These are phyloP conservation scores for Achlya flavicornis DNA, from an alignment of 2,888 invertebrate genomes.

Conservation along the genomic window DNA sequence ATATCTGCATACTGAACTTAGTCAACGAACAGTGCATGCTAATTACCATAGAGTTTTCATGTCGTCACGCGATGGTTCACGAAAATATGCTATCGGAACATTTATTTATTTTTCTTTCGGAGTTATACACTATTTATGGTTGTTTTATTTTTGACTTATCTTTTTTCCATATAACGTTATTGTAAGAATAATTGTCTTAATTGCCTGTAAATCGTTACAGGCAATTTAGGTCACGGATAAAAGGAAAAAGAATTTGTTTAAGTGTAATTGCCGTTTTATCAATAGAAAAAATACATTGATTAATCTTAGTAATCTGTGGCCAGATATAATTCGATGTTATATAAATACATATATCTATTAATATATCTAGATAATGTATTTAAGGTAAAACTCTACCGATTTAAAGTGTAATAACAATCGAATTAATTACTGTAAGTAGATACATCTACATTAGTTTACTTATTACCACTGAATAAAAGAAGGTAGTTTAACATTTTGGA, in stretches of 20 bases:
- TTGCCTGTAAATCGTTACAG: background rate
- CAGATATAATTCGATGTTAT: too few relatives aligned
- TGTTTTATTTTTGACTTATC: background rate
- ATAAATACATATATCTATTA: too few relatives aligned
- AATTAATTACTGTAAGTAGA: too few relatives aligned
- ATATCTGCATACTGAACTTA: slow-evolving; percentile 34
- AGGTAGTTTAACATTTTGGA: too few relatives aligned
- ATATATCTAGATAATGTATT: too few relatives aligned
- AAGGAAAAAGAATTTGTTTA: background rate
- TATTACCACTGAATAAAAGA: too few relatives aligned
- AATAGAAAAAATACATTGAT: too few relatives aligned
- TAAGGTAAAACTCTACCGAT: too few relatives aligned
- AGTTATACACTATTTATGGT: slow-evolving; percentile 16
- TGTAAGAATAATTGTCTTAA: background rate
- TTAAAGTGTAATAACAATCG: too few relatives aligned
- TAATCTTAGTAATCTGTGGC: too few relatives aligned
- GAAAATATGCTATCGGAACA: slow-evolving; percentile 31
- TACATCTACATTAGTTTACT: too few relatives aligned
- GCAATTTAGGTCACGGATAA: background rate
- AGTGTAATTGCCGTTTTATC: too few relatives aligned
- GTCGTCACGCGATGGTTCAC: slow-evolving; percentile 31
- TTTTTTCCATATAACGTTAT: background rate
- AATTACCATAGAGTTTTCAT: slow-evolving; percentile 32
- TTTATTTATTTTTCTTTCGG: slow-evolving; percentile 23
- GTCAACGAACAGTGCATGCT: slow-evolving; percentile 27